Base-by-base conservation (phyloP, 2,888 invertebrate genomes). In the Mellilla xanthometata region DNA sequence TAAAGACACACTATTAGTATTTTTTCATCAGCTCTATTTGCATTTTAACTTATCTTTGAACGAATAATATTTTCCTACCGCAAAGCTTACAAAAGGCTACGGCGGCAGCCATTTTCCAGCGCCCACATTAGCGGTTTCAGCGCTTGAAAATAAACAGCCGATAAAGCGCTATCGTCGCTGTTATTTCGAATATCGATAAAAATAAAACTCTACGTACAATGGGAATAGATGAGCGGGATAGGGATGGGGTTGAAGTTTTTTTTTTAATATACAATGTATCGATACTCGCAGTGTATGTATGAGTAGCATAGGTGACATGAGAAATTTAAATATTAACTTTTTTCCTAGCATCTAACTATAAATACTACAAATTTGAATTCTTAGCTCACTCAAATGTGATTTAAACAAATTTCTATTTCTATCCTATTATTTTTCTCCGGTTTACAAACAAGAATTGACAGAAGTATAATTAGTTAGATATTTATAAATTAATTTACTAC, bases 151-250 rank as follows among this genome's bases (percentile, higher is more conserved):
- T 72, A 70, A 75, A 74, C 61, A 58, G 61, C 44, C 75, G 71
- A 73, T 79, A 74, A 74, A 66, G 59, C 65, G 53, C 72, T 63
- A 68, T 72, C 65, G 71, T 57, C 66, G 72, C 75, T 75, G 75
- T 75, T 60, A 64, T 62, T 65, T 42, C 42, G 54, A 66, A 68
- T 72, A 72, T 76, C 75, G 72, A 76, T 71, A 65, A 52, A 67
- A 70, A 68, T 65, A 66, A 65, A 68, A 65, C 60, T 62, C 54
- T 36, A 49, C 33, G 39, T 35, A 38, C 56, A 63, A 65, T 61
- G 47, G 49, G 58, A 57, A 63, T 54, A 57, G 60, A 65, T 67
- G 53, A 58, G 44, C 49, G 49, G 35, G 54, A 43, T 58, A 65
- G 65, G 49, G 63, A 29, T 49, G 65, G 49, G 54, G 27, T 47